Evolutionary conservation across 2,888 invertebrate species (phyloP).

Genomic region (Halocaridina rubra): DNA sequence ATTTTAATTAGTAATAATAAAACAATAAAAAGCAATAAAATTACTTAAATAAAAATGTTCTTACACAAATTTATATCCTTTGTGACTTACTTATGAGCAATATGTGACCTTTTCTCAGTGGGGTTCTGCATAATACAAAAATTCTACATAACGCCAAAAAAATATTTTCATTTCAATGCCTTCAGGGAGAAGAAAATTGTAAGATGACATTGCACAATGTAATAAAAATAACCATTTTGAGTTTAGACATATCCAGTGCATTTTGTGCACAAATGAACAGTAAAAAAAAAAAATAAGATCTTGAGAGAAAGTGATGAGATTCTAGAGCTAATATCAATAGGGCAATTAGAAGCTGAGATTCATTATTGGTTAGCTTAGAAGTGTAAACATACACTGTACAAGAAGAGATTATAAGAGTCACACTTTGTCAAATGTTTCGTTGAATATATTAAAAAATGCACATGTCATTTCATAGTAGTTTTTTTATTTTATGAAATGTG

Average conservation of each 20-base stretch:
- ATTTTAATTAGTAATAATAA: neutral
- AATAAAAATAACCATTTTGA: constrained; percentile 51
- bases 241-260: constrained; percentile 38
- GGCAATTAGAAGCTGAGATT: constrained; percentile 59
- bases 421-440: constrained; percentile 59
- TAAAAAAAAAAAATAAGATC: constrained; percentile 40
- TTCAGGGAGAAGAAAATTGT: constrained; percentile 40
- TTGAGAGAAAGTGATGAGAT: constrained; percentile 55
- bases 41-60: constrained; percentile 25
- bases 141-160: constrained; percentile 47
- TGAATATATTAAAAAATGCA: constrained; percentile 58
- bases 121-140: constrained; percentile 59
- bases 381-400: constrained; percentile 63
- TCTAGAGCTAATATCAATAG: constrained; percentile 62
- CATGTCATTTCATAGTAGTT: constrained; percentile 50
- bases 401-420: constrained; percentile 58
- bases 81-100: constrained; percentile 57
- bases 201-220: constrained; percentile 49
- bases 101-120: constrained; percentile 53
- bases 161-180: constrained; percentile 49
- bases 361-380: constrained; percentile 54
- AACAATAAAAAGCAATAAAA: neutral
- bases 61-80: constrained; percentile 41
- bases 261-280: constrained; percentile 39
- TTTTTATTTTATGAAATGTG: constrained; percentile 48